Conservation (phyloP, 1,140 invertebrate genomes). For the Sesamia nonagrioides region DNA sequence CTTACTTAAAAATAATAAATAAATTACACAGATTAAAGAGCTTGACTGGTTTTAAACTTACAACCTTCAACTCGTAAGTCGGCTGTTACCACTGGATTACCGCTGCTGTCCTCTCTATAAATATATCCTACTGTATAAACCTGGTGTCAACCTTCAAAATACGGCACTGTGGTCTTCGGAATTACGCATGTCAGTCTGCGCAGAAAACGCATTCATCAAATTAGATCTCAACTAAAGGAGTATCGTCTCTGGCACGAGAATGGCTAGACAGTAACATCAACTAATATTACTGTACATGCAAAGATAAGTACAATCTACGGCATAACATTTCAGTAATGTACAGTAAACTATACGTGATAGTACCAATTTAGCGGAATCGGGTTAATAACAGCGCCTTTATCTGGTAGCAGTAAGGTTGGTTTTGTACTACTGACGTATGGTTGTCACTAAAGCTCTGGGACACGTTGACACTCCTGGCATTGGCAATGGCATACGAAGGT, state of each 20-base stretch:
- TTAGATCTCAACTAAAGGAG: not conserved
- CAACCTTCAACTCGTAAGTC: too few relatives aligned
- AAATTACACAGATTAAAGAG: too few relatives aligned
- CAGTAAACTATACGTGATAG: not conserved
- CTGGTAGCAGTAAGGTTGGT: not conserved
- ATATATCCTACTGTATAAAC: too few relatives aligned
- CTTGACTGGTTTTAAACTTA: too few relatives aligned
- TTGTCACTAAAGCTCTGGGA: conserved; percentile 5
- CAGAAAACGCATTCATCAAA: not conserved
- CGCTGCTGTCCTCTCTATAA: too few relatives aligned
- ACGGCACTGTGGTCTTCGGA: too few relatives aligned
- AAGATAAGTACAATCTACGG: conserved; percentile 7
- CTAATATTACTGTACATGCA: conserved; percentile 5
- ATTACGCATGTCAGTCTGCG: not conserved
- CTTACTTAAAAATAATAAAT: too few relatives aligned
- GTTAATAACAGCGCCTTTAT: not conserved
- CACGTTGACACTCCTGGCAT: conserved; percentile 22
- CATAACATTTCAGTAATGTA: conserved; percentile 1
- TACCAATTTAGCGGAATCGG: not conserved
- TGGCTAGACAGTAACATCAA: not conserved
- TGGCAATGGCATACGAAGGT: conserved; percentile 39
- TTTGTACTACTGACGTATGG: not conserved
- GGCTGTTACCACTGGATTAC: too few relatives aligned
- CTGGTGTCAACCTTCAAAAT: too few relatives aligned
- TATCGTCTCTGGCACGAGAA: not conserved